Evolutionary conservation across 2,888 invertebrate species (phyloP), one percentile per base, ranked within the genome.

Genomic region (Eupelmus urozonus): DNA sequence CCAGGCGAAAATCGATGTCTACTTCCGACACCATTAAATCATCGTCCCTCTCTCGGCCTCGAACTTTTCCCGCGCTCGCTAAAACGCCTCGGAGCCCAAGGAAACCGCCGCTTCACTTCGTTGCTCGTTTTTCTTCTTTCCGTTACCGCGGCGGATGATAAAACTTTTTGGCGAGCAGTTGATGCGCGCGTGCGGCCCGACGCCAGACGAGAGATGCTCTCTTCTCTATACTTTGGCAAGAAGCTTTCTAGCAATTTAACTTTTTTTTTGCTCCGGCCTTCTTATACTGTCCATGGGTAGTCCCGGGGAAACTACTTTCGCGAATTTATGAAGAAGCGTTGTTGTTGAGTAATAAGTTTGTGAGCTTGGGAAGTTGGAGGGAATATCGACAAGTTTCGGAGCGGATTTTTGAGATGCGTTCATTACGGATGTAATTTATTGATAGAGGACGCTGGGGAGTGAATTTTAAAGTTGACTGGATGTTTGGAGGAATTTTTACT

Each of bases 191-290:
- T 25, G 51, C 29, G 1, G 34, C 51, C 1, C 34, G 1, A n/a
- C 2, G 25, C 18, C 11, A 53, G 51, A 67, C n/a, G 34, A 23
- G 16, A 60, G 51, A 71, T 18, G 3, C 20, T 53, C 51, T 27
- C 40, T 65, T n/a, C 34, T 65, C 59, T 59, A 34, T 27, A 59
- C 63, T 71, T 65, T 63, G 18, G 55, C 20, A n/a, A 16, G 27
- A 60, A 60, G 25, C 63, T 60, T 66, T 71, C 49, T 63, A 59
- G 49, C 71, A 76, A 71, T 77, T 77, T 77, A 77, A 77, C 71
- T 71, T 77, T 71, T 62, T 70, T 62, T 49, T 27, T 2, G 29
- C 59, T 51, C 45, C 49, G 1, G 16, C 25, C 11, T 51, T 40
- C 51, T 67, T n/a, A 13, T 16, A 20, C 70, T 27, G 59, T 45